Evolutionary conservation across 30 jellyfish, hydroid and myxozoan species (phyloP).

Genomic region (Cassiopea xamachana): DNA sequence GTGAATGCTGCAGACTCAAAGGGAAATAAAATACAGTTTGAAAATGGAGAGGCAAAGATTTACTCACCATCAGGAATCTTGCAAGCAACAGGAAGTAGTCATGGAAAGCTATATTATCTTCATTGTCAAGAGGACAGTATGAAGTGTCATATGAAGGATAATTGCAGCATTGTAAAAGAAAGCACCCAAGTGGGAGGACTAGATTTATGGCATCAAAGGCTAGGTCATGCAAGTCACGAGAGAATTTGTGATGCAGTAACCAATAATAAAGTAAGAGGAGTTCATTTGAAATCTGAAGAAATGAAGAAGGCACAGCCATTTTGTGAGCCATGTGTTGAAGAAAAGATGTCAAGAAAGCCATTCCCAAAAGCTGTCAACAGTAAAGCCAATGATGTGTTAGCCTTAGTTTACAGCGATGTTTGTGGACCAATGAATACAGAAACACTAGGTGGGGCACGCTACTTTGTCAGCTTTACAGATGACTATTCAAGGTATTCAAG

Average conservation of each 20-base stretch:
- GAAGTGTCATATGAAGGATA: background rate
- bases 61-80: background rate
- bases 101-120: background rate
- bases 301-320: background rate
- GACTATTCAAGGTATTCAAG: background rate
- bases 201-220: background rate
- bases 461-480: slow-evolving; percentile 1
- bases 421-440: background rate
- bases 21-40: background rate
- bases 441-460: background rate
- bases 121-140: background rate
- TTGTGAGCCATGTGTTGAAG: background rate
- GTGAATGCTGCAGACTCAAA: background rate
- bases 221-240: background rate
- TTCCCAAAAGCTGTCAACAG: background rate
- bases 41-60: background rate
- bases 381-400: background rate
- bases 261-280: background rate
- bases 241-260: background rate
- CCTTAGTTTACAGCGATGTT: background rate
- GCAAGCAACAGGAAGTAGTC: background rate
- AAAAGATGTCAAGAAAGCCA: background rate
- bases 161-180: background rate
- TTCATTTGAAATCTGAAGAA: background rate
- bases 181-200: background rate